Conservation (phyloP, 2,888 invertebrate species). For the Trichopoda pennipes region DNA sequence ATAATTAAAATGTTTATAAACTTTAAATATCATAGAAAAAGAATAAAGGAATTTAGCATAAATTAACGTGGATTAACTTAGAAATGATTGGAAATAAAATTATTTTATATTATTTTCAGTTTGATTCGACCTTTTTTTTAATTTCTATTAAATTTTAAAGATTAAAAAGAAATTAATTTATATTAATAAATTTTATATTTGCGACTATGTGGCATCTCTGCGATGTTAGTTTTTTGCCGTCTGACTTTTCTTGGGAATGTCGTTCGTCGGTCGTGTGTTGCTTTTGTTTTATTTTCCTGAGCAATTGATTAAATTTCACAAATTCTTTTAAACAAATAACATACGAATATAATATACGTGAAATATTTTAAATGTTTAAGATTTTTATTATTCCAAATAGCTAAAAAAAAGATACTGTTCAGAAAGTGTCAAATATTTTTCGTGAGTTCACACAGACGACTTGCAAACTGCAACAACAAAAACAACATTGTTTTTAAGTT, state of each 20-base stretch:
- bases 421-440: constrained; percentile 19
- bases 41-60: no score
- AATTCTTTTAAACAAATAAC: background rate
- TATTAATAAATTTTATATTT: background rate
- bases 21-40: background rate
- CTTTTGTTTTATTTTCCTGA: constrained; percentile 38
- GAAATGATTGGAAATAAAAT: no score
- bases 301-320: constrained; percentile 9
- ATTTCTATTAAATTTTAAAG: no score
- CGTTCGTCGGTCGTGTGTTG: constrained; percentile 65
- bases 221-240: constrained; percentile 47
- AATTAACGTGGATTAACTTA: background rate
- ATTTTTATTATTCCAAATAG: background rate
- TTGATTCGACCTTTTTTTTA: no score
- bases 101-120: no score
- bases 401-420: background rate
- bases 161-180: no score
- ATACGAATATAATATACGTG: background rate
- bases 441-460: constrained; percentile 32
- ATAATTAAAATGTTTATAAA: background rate
- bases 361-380: background rate
- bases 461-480: constrained; percentile 58
- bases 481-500: constrained; percentile 63
- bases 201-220: constrained; percentile 43
- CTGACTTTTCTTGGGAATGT: constrained; percentile 57